Evolutionary conservation across 2,113 vertebrate species (phyloP).

Genomic region (Ranitomeya variabilis): DNA sequence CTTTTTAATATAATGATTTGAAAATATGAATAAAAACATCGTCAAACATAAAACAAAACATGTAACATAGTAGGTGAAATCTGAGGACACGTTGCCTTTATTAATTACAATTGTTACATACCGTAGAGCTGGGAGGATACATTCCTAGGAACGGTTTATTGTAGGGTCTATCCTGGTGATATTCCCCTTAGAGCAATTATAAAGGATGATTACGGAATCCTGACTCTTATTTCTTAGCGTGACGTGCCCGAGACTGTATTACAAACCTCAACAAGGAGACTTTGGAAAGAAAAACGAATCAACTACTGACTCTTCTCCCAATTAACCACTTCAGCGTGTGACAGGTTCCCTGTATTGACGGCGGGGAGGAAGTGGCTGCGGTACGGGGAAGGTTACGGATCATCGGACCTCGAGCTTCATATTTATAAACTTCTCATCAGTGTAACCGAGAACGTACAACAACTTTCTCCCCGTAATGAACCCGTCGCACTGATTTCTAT

Average conservation of each 20-base stretch:
- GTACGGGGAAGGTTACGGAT: background rate
- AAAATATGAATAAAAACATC: too few species aligned
- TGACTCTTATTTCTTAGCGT: constrained; percentile 43
- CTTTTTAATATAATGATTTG: too few species aligned
- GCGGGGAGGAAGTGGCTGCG: background rate
- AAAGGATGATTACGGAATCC: constrained; percentile 27
- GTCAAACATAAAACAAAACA: too few species aligned
- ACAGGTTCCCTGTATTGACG: background rate
- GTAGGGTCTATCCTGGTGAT: background rate
- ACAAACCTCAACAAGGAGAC: background rate
- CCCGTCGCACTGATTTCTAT: background rate
- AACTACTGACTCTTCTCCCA: background rate
- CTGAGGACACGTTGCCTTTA: too few species aligned
- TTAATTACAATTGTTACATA: constrained; percentile 2
- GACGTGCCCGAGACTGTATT: background rate
- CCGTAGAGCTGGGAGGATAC: background rate
- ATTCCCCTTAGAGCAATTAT: constrained; percentile 47
- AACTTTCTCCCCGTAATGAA: constrained; percentile 18
- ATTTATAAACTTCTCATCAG: constrained; percentile 28
- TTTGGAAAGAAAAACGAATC: background rate
- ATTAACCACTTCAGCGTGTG: constrained; percentile 34
- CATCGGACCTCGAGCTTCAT: constrained; percentile 22
- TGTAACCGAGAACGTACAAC: background rate
- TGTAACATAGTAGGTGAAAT: too few species aligned
- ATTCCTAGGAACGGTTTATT: background rate